Conservation (phyloP, 2,113 vertebrate genomes). For the Chaenogobius annularis region DNA sequence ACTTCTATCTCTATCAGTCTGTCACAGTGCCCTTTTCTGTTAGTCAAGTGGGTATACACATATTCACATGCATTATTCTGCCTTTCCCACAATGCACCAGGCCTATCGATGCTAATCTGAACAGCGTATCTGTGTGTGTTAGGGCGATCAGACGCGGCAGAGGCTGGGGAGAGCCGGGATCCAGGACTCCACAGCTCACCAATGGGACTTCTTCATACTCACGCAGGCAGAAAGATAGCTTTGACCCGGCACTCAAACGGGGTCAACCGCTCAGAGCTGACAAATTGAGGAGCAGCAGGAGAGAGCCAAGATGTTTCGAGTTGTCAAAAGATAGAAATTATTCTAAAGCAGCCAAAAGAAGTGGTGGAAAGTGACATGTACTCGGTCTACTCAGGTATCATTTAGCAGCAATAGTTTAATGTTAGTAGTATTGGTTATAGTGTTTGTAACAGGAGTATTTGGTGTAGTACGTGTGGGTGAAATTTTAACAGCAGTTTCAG, state of each 20-base stretch:
- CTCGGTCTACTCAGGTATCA: neutral
- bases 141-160: conserved; percentile 54
- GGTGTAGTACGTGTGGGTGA: neutral
- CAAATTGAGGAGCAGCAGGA: conserved; percentile 57
- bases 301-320: conserved; percentile 43
- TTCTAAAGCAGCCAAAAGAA: conserved; percentile 13
- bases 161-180: conserved; percentile 62
- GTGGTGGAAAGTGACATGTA: neutral
- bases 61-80: conserved; percentile 35
- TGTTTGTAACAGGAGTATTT: neutral
- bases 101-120: conserved; percentile 60
- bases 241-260: conserved; percentile 66
- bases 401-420: neutral
- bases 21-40: conserved; percentile 29
- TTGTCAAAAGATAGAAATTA: neutral
- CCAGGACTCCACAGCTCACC: conserved; percentile 63
- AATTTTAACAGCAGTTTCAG: no score
- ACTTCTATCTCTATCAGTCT: neutral
- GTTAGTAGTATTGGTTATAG: neutral
- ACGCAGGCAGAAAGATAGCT: conserved; percentile 65
- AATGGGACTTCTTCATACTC: conserved; percentile 59
- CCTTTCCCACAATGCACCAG: conserved; percentile 22
- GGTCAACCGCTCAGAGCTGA: conserved; percentile 61
- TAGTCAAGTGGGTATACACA: conserved; percentile 19
- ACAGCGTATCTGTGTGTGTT: conserved; percentile 64